A percentile compares a stretch with the other conserved stretches of the same genome.
Evolutionary conservation across 2,888 invertebrate species (phyloP).

Genomic region (Lysandra coridon): DNA sequence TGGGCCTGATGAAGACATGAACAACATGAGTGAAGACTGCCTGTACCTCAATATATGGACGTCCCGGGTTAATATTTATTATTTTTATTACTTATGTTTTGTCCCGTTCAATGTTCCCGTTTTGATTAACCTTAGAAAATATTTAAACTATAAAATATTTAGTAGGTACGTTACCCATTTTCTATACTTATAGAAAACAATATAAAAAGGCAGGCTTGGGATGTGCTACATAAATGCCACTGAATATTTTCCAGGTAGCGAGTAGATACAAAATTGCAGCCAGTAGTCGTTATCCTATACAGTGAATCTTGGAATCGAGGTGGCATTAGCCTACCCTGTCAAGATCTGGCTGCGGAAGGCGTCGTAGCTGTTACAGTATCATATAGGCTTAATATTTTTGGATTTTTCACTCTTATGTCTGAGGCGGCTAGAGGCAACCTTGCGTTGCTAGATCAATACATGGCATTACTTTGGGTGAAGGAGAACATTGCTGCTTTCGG

Average conservation of each 20-base stretch:
- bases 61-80: constrained; percentile 80
- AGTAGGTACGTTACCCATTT: not conserved
- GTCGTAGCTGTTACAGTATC: constrained; percentile 85
- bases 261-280: constrained; percentile 77
- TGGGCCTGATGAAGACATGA: constrained; percentile 66
- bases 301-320: constrained; percentile 81
- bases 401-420: constrained; percentile 82
- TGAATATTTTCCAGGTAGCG: constrained; percentile 64
- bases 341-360: constrained; percentile 86
- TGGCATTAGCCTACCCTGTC: constrained; percentile 81
- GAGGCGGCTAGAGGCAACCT: constrained; percentile 88
- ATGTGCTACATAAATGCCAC: constrained; percentile 22
- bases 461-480: constrained; percentile 88
- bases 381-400: constrained; percentile 86
- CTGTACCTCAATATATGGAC: constrained; percentile 95
- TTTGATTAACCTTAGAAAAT: not conserved
- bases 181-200: not conserved
- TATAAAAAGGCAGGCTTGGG: constrained; percentile 29
- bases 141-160: not conserved
- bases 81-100: not conserved
- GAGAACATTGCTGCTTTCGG: constrained; percentile 89
- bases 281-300: constrained; percentile 86
- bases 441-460: constrained; percentile 91
- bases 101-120: too few species aligned
- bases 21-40: constrained; percentile 86